Evolutionary conservation across 2,888 invertebrate species (phyloP), one percentile per base, ranked within the genome.

Genomic region (Chelonus formosanus): DNA sequence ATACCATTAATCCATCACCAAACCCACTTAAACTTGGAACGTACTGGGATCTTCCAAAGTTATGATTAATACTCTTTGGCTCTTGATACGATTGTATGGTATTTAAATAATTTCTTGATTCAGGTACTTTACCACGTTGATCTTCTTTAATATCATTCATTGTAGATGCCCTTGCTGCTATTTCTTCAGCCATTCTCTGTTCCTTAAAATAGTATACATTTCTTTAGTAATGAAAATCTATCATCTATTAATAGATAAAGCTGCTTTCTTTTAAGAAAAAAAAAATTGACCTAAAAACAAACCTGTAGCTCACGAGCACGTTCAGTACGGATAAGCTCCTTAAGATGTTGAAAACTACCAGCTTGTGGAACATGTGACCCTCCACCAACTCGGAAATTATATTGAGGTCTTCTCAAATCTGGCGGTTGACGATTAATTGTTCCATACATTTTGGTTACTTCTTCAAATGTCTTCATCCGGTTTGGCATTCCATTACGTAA

Each of bases 301-400:
- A 84, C 84, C 80, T 81, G 78, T 68, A 93, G 84, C 77, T 94
- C 93, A 53, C 91, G 88, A 1, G 92, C 90, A 55, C 93, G 88
- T 78, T 94, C 94, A 40, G 90, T 91, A 60, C 91, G 88, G 75
- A 94, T 91, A 72, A 94, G 80, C 76, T 94, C 92, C 86, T 93
- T 94, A 61, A 94, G 86, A 72, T 92, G 90, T 75, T 94, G 91
- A 80, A 94, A 94, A 66, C 88, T 89, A 76, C 81, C 83, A 34
- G 80, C 74, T 57, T 81, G 82, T 1, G 84, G 78, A 47, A 78
- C 76, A 35, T 78, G 75, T n/a, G 76, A 73, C 59, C 70, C 73
- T 31, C 77, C 76, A 35, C 75, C 62, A 58, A 72, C 70, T 45
- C 74, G 71, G 72, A 73, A 72, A 67, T 55, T 78, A 43, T 70